Evolutionary conservation across 2,113 vertebrate species (phyloP).

Genomic region (Ia io): DNA sequence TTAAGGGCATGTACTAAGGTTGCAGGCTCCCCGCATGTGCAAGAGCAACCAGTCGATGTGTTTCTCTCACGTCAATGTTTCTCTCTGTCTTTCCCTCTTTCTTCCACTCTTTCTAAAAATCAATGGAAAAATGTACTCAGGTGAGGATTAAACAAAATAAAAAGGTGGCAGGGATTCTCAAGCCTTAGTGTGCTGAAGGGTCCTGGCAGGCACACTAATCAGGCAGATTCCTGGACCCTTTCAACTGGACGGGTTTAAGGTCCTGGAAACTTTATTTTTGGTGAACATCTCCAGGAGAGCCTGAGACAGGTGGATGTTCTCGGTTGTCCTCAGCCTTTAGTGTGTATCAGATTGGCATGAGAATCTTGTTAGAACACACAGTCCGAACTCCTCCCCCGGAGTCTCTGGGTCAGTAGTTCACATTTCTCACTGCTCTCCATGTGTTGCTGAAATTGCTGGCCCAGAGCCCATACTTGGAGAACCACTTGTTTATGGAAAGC

Average conservation of each 20-base stretch:
- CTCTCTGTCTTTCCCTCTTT: neutral
- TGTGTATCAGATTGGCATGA: neutral
- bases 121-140: neutral
- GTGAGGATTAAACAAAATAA: neutral
- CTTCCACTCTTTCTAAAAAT: neutral
- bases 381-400: rapidly evolving
- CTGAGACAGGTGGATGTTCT: neutral
- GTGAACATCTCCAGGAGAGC: neutral
- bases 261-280: neutral
- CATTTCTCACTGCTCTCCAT: neutral
- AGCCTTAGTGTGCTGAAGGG: neutral
- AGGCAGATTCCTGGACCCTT: neutral
- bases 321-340: neutral
- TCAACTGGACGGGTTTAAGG: neutral
- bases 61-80: neutral
- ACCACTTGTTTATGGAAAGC: neutral
- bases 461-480: neutral
- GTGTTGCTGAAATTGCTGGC: neutral
- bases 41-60: neutral
- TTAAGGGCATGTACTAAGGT: neutral
- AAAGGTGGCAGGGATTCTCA: neutral
- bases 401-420: neutral
- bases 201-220: neutral
- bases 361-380: neutral
- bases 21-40: neutral